These are phyloP conservation scores for Pterois miles DNA, from an alignment of 2,797 vertebrate species.

Conservation along the genomic window DNA sequence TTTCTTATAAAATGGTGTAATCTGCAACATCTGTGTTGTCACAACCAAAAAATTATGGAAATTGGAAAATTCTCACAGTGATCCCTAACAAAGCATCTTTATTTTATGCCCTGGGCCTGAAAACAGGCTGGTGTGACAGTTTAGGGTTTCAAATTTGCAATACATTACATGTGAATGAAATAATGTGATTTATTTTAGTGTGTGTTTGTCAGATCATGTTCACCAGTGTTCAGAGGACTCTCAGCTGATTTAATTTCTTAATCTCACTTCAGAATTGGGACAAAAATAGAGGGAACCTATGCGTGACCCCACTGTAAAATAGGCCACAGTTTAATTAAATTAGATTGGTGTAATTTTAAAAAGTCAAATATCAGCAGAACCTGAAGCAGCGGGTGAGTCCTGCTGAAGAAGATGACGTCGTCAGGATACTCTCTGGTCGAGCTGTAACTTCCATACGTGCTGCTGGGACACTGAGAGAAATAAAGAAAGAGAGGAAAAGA, in stretches of 20 bases:
- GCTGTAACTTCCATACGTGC: slow-evolving; percentile 85
- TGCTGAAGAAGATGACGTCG: slow-evolving; percentile 89
- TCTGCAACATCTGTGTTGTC: no score
- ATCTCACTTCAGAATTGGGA: slow-evolving; percentile 12
- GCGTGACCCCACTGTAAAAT: neutral
- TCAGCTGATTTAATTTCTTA: slow-evolving; percentile 11
- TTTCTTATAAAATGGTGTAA: no score
- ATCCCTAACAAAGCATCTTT: no score
- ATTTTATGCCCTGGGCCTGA: no score
- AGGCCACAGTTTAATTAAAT: slow-evolving; percentile 8
- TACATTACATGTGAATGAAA: no score
- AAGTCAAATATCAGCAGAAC: slow-evolving; percentile 54
- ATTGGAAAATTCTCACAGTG: no score
- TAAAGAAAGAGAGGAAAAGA: neutral
- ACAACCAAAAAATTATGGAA: no score
- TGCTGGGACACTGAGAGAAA: slow-evolving; percentile 84
- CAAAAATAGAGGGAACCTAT: slow-evolving; percentile 2
- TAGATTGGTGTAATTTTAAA: slow-evolving; percentile 28
- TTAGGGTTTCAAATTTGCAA: no score
- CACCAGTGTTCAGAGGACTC: neutral
- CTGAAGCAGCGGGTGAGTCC: slow-evolving; percentile 84
- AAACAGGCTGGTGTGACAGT: no score
- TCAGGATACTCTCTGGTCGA: slow-evolving; percentile 87
- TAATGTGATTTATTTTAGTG: no score
- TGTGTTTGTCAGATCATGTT: neutral